These are phyloP conservation scores for Xanthia togata DNA, from an alignment of 2,888 invertebrate species.

Conservation along the genomic window DNA sequence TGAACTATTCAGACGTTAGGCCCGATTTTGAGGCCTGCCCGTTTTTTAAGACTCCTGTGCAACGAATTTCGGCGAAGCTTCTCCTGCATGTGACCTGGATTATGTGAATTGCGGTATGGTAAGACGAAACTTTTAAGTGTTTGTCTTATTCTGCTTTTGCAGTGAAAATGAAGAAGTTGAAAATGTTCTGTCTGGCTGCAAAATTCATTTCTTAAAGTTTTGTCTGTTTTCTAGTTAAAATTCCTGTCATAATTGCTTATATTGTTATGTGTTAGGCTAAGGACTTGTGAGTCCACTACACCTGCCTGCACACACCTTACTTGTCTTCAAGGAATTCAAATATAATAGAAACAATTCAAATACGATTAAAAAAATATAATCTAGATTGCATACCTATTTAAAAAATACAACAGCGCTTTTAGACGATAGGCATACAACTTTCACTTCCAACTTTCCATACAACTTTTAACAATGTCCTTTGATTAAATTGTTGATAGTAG, in stretches of 20 bases:
- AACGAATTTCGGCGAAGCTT: constrained; percentile 42
- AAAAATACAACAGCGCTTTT: background rate
- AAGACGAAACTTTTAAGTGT: constrained; percentile 26
- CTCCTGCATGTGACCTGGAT: constrained; percentile 38
- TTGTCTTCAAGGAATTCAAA: background rate
- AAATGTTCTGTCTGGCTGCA: background rate
- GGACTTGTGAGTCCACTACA: background rate
- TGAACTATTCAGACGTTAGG: constrained; percentile 70
- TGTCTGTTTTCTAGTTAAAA: background rate
- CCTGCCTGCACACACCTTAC: background rate
- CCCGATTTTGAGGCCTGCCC: constrained; percentile 62
- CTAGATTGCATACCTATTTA: background rate
- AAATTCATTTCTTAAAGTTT: background rate
- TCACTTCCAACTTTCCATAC: background rate
- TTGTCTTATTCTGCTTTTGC: constrained; percentile 21
- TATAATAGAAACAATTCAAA: background rate
- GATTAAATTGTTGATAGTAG: background rate
- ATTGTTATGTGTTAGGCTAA: background rate
- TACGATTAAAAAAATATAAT: background rate
- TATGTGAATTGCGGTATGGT: constrained; percentile 15
- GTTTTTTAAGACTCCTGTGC: constrained; percentile 51
- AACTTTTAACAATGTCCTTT: background rate
- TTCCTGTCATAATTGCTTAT: background rate
- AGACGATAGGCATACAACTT: no score
- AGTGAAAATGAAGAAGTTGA: constrained; percentile 1